A percentile compares a stretch with the other conserved stretches of the same genome.
Evolutionary conservation across 2,888 invertebrate species (phyloP).

Genomic region (Sphaeridia pumilis): DNA sequence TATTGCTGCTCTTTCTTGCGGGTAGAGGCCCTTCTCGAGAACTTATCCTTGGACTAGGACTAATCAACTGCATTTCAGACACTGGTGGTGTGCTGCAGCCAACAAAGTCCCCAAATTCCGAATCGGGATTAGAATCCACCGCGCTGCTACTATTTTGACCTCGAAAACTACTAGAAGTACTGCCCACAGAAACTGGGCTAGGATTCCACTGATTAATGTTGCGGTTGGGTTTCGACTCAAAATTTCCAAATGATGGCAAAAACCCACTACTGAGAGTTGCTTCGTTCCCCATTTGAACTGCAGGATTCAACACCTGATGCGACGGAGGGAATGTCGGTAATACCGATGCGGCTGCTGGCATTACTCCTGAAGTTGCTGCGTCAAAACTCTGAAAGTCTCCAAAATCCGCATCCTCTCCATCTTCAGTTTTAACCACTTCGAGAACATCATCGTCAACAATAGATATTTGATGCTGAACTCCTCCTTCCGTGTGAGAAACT

Average conservation of each 20-base stretch:
- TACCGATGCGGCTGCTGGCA: neutral
- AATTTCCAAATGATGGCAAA: neutral
- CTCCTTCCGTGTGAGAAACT: neutral
- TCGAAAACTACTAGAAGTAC: neutral
- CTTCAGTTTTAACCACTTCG: slow-evolving; percentile 19
- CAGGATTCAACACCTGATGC: neutral
- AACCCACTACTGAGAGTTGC: neutral
- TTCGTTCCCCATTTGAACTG: neutral
- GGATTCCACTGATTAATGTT: neutral
- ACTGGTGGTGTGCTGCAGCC: slow-evolving; percentile 16
- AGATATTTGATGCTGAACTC: slow-evolving; percentile 13
- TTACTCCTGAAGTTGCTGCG: neutral
- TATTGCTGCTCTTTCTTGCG: too few species aligned
- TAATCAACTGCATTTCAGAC: neutral
- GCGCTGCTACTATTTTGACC: neutral
- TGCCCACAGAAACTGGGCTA: neutral
- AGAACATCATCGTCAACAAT: slow-evolving; percentile 18
- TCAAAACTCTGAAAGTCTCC: slow-evolving; percentile 33
- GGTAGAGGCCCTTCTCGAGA: too few species aligned
- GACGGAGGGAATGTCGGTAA: neutral
- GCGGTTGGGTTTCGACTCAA: too few species aligned
- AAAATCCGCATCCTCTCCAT: slow-evolving; percentile 22
- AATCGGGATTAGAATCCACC: slow-evolving; percentile 7
- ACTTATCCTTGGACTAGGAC: slow-evolving; percentile 12
- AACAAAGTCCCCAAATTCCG: slow-evolving; percentile 34